phyloP scores from a whole-genome alignment of 37 sponge, comb jelly and placozoan genomes.

The Diacarnus erythraeanus region DNA sequence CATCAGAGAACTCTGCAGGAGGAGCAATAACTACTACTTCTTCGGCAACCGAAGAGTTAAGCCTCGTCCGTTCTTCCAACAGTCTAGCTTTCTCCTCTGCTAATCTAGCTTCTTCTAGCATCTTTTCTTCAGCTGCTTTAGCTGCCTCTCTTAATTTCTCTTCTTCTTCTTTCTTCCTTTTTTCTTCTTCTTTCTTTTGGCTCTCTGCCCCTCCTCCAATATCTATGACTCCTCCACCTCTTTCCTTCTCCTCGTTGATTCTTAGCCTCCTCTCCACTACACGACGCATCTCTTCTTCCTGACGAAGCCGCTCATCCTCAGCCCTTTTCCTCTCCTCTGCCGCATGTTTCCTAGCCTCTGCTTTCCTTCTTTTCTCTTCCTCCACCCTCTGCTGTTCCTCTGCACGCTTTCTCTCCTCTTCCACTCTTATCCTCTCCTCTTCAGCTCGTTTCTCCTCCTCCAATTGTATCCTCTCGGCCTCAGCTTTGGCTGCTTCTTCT shows the following conservation, averaged over 20 bases:
- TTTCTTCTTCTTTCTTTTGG: not conserved
- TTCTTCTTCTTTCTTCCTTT: not conserved
- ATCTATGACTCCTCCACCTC: not conserved
- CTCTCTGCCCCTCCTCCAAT: not conserved
- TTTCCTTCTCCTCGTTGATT: not conserved
- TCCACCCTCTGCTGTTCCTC: not conserved
- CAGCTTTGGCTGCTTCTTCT: not conserved
- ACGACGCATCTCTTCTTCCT: constrained; percentile 2
- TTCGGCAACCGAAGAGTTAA: not conserved
- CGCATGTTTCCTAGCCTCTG: constrained; percentile 10
- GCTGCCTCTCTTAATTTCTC: not conserved
- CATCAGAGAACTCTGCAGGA: not conserved
- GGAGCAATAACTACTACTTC: not conserved
- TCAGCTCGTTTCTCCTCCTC: not conserved
- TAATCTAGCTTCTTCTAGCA: not conserved
- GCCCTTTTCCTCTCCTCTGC: constrained; percentile 2
- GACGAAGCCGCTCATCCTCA: not conserved
- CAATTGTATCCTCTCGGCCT: not conserved
- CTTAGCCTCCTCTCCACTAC: not conserved
- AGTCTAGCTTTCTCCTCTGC: not conserved
- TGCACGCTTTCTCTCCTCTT: not conserved
- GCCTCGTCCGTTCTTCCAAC: not conserved
- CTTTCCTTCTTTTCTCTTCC: constrained; percentile 16
- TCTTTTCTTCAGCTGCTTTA: not conserved
- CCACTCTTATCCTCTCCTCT: not conserved